A percentile compares a stretch with the other conserved stretches of the same genome.
phyloP scores from a whole-genome alignment of 1,140 invertebrate genomes.

The Chelonus insularis region DNA sequence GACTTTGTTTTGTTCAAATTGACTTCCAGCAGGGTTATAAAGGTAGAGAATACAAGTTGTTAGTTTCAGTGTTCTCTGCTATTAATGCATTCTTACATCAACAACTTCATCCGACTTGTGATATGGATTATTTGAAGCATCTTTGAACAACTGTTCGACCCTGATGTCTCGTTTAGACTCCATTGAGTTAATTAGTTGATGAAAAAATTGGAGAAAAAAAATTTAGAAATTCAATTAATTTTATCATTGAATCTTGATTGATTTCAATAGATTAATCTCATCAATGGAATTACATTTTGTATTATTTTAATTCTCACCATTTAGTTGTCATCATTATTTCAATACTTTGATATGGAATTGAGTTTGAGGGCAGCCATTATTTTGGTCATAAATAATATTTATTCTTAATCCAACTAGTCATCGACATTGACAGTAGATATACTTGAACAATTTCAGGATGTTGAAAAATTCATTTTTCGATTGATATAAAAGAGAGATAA shows the following conservation, averaged over 20 bases:
- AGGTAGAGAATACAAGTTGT: slow-evolving; percentile 4
- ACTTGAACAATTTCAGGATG: not conserved
- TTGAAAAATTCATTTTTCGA: slow-evolving; percentile 1
- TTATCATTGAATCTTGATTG: not conserved
- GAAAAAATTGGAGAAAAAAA: slow-evolving; percentile 1
- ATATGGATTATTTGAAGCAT: not conserved
- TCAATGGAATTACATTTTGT: slow-evolving; percentile 7
- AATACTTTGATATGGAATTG: too few species aligned
- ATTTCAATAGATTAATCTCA: too few species aligned
- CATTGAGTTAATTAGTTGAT: not conserved
- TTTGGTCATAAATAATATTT: too few species aligned
- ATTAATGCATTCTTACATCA: slow-evolving; percentile 8
- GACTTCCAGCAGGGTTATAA: slow-evolving; percentile 10
- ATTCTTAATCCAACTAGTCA: too few species aligned
- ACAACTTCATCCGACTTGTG: slow-evolving; percentile 3
- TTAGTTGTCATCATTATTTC: not conserved
- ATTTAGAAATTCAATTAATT: not conserved
- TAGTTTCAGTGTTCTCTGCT: not conserved
- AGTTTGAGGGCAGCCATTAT: too few species aligned
- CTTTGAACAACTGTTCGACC: not conserved
- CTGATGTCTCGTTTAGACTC: not conserved
- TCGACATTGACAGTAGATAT: not conserved
- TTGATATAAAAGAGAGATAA: not conserved
- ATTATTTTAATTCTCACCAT: not conserved
- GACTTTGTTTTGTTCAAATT: not conserved